Conservation (phyloP, 2,888 invertebrate species). For the Petrolisthes cinctipes region DNA sequence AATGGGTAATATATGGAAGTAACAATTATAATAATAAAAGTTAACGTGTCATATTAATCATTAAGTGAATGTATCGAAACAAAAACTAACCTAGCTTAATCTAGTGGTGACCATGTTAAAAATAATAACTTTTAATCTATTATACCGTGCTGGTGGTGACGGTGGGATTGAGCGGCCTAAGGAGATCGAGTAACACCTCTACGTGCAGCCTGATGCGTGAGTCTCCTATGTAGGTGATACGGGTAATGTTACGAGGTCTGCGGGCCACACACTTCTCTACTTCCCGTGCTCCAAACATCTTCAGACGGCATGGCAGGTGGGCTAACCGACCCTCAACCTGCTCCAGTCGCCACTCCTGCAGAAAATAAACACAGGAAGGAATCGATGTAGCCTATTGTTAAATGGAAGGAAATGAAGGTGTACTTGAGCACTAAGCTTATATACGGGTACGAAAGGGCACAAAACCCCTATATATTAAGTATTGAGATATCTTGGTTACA, state of each 20-base stretch:
- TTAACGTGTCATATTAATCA: background rate
- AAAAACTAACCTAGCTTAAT: background rate
- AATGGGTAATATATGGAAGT: background rate
- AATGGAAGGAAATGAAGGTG: background rate
- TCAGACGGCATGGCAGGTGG: slow-evolving; percentile 50
- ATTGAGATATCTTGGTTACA: too few relatives aligned
- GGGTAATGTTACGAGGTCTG: slow-evolving; percentile 16
- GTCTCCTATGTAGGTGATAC: slow-evolving; percentile 51
- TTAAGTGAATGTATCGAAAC: too few relatives aligned
- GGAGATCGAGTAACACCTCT: slow-evolving; percentile 50
- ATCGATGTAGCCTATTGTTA: background rate
- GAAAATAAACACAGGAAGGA: background rate
- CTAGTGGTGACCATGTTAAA: background rate
- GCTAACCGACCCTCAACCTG: slow-evolving; percentile 43
- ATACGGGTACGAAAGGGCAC: background rate
- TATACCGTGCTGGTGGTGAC: slow-evolving; percentile 44
- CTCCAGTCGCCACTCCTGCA: slow-evolving; percentile 41
- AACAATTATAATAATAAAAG: background rate
- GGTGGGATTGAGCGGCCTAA: slow-evolving; percentile 42
- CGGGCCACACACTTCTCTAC: slow-evolving; percentile 33
- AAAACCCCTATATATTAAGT: too few relatives aligned
- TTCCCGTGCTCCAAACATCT: slow-evolving; percentile 28
- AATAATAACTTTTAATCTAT: background rate
- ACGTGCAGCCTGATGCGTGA: slow-evolving; percentile 53
- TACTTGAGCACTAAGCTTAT: background rate